Evolutionary conservation across 2,113 vertebrate species (phyloP).

Genomic region (Erpornis zantholeuca): DNA sequence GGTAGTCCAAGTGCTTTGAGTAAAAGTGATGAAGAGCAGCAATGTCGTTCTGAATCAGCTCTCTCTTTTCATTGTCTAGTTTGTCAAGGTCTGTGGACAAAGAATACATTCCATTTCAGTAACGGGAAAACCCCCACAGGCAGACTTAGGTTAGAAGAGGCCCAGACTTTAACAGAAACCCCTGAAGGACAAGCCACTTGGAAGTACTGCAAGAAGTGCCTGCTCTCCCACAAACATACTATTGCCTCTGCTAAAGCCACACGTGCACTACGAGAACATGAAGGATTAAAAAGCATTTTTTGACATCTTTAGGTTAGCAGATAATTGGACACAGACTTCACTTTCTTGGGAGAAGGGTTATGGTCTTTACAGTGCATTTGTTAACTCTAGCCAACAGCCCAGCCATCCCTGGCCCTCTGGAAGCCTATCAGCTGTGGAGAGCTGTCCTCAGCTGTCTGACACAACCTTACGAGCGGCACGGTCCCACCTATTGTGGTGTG

Average conservation of each 20-base stretch:
- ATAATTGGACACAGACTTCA: not conserved
- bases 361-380: not conserved
- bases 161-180: not conserved
- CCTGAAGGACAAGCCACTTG: not conserved
- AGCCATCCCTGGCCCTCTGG: not conserved
- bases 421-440: not conserved
- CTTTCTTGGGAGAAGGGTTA: not conserved
- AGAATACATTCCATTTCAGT: constrained; percentile 13
- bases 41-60: constrained; percentile 84
- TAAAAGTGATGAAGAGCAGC: constrained; percentile 90
- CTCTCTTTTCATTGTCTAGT: constrained; percentile 89
- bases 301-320: not conserved
- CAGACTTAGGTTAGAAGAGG: not conserved
- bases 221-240: not conserved
- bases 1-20: constrained; percentile 90
- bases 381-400: not conserved
- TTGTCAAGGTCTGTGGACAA: constrained; percentile 85
- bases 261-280: accelerated
- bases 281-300: not conserved
- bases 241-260: not conserved
- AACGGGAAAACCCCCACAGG: not conserved
- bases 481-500: too few relatives aligned
- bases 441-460: not conserved
- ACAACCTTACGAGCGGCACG: accelerated
- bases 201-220: not conserved